A percentile compares a stretch with the other conserved stretches of the same genome.
These are phyloP conservation scores for Achlya flavicornis DNA, from an alignment of 2,888 invertebrate species.

Conservation along the genomic window DNA sequence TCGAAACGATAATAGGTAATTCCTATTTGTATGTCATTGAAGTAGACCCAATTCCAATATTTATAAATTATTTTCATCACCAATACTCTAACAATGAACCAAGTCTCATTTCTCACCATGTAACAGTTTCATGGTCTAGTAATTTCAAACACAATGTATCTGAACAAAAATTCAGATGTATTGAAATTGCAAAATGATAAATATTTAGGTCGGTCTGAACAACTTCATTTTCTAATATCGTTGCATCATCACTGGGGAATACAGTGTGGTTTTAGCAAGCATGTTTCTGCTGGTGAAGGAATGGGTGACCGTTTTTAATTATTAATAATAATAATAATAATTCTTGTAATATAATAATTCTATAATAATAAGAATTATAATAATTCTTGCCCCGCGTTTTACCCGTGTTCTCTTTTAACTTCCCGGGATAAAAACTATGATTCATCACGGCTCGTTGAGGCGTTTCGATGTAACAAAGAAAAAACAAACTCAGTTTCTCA, in stretches of 20 bases:
- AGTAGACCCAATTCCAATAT: background rate
- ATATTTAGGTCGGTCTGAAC: background rate
- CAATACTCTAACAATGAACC: background rate
- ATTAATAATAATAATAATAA: too few relatives aligned
- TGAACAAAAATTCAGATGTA: background rate
- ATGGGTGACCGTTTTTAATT: background rate
- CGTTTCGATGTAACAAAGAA: too few relatives aligned
- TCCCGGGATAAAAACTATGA: too few relatives aligned
- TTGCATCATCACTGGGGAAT: background rate
- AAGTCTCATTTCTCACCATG: conserved; percentile 3
- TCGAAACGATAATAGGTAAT: too few relatives aligned
- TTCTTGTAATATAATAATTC: too few relatives aligned
- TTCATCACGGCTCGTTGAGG: too few relatives aligned
- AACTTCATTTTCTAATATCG: background rate
- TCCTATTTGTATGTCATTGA: background rate
- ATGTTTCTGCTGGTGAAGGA: background rate
- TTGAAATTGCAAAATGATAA: conserved; percentile 1
- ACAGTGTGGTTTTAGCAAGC: background rate
- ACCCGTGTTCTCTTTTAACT: too few relatives aligned
- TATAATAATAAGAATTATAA: too few relatives aligned
- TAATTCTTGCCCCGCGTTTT: too few relatives aligned
- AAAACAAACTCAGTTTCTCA: too few relatives aligned
- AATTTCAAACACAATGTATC: background rate
- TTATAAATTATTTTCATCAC: background rate
- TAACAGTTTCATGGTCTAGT: conserved; percentile 12